Conservation (phyloP, 53 echinoderm and acorn worm species). For the Antedon mediterranea region DNA sequence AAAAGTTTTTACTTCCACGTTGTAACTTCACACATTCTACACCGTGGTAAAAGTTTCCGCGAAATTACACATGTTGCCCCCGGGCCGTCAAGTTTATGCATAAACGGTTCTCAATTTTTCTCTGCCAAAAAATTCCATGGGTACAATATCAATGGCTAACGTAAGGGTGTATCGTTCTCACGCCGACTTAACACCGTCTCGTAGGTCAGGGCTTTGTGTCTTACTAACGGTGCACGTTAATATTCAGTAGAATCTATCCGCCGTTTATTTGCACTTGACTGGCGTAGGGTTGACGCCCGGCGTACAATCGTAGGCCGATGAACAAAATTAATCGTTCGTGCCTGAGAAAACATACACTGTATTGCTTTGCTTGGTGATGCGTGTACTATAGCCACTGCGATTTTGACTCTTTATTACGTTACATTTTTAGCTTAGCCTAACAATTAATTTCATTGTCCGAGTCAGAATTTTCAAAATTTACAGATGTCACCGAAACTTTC, state of each 20-base stretch:
- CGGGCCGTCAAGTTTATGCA: background rate
- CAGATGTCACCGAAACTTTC: background rate
- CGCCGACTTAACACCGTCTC: background rate
- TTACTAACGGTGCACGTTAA: background rate
- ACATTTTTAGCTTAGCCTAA: background rate
- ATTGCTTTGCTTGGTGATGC: background rate
- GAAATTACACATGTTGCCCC: background rate
- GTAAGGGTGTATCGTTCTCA: background rate
- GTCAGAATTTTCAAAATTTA: background rate
- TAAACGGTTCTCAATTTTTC: background rate
- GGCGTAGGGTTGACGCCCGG: background rate
- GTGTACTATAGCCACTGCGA: background rate
- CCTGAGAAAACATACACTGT: conserved; percentile 1
- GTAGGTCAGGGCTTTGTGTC: background rate
- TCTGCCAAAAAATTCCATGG: background rate
- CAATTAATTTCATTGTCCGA: background rate
- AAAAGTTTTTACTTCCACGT: background rate
- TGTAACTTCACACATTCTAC: background rate
- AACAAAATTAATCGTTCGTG: background rate
- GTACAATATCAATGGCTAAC: background rate
- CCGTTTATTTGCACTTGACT: background rate
- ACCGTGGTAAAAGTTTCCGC: background rate
- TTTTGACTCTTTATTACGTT: conserved; percentile 1
- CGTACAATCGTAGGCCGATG: background rate
- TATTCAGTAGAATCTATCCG: background rate